Evolutionary conservation across 2,888 invertebrate species (phyloP).

Genomic region (Aphidius colemani): DNA sequence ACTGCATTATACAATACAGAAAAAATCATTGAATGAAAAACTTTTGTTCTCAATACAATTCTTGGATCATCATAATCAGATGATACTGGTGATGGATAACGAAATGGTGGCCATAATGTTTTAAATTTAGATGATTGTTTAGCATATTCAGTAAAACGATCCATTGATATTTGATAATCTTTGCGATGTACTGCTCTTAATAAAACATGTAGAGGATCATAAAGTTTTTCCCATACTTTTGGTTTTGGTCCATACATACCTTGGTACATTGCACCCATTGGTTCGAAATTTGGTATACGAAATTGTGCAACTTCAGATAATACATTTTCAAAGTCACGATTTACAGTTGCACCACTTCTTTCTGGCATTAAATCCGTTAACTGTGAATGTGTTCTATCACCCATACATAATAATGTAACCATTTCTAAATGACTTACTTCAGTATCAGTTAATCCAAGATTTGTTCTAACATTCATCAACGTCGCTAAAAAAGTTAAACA

Average conservation of each 20-base stretch:
- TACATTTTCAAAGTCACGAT: slow-evolving; percentile 85
- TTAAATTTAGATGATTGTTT: slow-evolving; percentile 63
- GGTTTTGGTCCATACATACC: slow-evolving; percentile 86
- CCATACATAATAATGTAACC: slow-evolving; percentile 89
- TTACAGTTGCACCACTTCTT: slow-evolving; percentile 88
- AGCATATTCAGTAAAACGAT: slow-evolving; percentile 83
- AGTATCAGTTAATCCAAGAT: slow-evolving; percentile 71
- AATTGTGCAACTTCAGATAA: slow-evolving; percentile 84
- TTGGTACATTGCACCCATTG: slow-evolving; percentile 75
- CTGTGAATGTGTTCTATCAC: slow-evolving; percentile 95
- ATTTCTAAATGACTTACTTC: slow-evolving; percentile 84
- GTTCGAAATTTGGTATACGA: slow-evolving; percentile 86
- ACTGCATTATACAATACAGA: slow-evolving; percentile 85
- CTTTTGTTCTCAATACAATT: slow-evolving; percentile 65
- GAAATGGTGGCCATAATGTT: slow-evolving; percentile 82
- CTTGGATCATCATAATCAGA: slow-evolving; percentile 73
- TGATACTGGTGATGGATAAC: slow-evolving; percentile 70
- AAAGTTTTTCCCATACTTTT: slow-evolving; percentile 88
- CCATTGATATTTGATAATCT: slow-evolving; percentile 94
- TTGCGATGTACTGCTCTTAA: slow-evolving; percentile 87
- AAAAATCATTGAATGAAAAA: slow-evolving; percentile 77
- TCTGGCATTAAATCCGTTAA: slow-evolving; percentile 95
- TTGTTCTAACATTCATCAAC: slow-evolving; percentile 84
- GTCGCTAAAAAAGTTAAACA: slow-evolving; percentile 89
- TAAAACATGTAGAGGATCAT: slow-evolving; percentile 92